Conservation (phyloP, 2,113 vertebrate genomes). For the Ardeotis arabs region DNA sequence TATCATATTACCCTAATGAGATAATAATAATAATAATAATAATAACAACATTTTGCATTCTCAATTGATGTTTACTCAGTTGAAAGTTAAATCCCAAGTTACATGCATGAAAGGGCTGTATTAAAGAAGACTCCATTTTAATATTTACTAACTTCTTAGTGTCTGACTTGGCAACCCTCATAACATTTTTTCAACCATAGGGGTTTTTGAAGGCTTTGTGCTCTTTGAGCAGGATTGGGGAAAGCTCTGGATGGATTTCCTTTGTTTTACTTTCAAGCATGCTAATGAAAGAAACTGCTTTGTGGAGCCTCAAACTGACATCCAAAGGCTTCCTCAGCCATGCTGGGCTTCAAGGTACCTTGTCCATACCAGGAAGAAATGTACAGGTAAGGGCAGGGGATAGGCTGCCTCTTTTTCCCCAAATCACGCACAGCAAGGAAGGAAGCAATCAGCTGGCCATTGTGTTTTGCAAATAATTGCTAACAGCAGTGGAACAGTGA, state of each 20-base stretch:
- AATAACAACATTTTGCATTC: conserved; percentile 32
- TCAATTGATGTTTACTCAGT: conserved; percentile 19
- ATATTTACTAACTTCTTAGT: conserved; percentile 55
- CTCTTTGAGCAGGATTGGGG: conserved; percentile 7
- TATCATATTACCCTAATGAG: neutral
- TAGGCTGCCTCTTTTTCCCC: neutral
- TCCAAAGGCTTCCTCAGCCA: neutral
- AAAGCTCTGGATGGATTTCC: conserved; percentile 32
- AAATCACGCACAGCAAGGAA: neutral
- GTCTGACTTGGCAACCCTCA: conserved; percentile 34
- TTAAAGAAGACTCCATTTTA: conserved; percentile 43
- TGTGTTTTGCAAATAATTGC: neutral
- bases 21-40: neutral
- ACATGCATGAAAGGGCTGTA: neutral
- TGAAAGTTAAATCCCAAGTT: conserved; percentile 44
- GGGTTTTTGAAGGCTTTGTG: conserved; percentile 29
- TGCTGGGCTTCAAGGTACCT: neutral
- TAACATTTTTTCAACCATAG: conserved; percentile 4
- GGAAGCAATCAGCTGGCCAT: neutral
- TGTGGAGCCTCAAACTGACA: neutral
- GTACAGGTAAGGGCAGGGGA: neutral
- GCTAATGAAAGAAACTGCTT: conserved; percentile 7
- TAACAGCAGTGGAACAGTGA: fast-evolving
- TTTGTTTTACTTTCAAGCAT: conserved; percentile 46
- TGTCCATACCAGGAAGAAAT: neutral